Base-by-base conservation (phyloP, 2,797 vertebrate species). In the Ficedula albicollis region DNA sequence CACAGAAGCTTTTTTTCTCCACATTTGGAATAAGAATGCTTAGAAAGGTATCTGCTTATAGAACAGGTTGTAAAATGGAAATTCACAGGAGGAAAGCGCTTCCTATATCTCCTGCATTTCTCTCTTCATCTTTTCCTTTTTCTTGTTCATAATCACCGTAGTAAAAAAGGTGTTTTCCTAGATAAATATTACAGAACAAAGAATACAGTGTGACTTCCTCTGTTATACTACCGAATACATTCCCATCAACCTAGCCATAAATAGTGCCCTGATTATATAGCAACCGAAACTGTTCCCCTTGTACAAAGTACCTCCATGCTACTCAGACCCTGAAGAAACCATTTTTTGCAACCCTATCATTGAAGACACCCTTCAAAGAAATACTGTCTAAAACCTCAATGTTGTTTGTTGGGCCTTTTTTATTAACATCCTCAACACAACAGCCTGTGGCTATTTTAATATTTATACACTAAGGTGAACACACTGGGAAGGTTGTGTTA, bases 21-120 rank as follows among this genome's bases (percentile, higher is more conserved):
- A 84, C 89, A 81, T 79, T 84, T 94, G 66, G 96, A 97, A 80
- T 83, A 72, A 89, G 46, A 93, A 62, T 43, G 29, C 76, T 76
- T 69, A 87, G 87, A 87, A 94, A 95, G 81, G 66, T 58, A 93
- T 70, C 13, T 75, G 43, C 59, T 95, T 58, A 85, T 46, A 92
- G 39, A 95, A 93, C 72, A 96, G 30, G 59, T 68, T 76, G 76
- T 87, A 95, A 96, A 70, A 34, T 23, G 54, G 32, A 72, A 92
- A 90, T 87, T 64, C 82, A 79, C 30, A 70, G 38, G 15, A 56
- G 38, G 51, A 87, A 94, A 89, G 25, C 11, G 48, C 25, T 79
- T 81, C 56, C 15, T 62, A 18, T 7, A 2, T 44, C 58, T 79
- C 25, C 48, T 1, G 0, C 11, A 83, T 78, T 94, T 96, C 52